phyloP scores from a whole-genome alignment of 2,113 vertebrate species.

The Ptyas mucosa region DNA sequence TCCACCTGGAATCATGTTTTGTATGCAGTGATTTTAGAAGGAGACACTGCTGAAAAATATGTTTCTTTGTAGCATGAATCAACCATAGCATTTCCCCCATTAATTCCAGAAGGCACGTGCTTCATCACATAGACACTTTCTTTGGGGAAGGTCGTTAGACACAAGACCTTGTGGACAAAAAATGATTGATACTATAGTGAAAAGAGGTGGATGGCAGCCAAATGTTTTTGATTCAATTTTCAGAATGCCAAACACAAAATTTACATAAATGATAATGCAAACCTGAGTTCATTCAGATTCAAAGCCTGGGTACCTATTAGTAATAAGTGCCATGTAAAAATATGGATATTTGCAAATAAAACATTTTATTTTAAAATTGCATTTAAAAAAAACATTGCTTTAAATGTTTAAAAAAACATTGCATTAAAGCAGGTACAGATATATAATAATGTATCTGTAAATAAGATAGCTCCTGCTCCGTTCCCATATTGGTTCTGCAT shows the following conservation, averaged over 20 bases:
- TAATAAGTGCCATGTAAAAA: not conserved
- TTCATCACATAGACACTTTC: not conserved
- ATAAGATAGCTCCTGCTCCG: not conserved
- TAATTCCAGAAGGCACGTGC: not conserved
- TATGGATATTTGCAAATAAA: not conserved
- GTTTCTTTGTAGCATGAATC: not conserved
- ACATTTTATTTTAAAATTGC: not conserved
- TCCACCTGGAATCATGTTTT: not conserved
- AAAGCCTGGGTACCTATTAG: not conserved
- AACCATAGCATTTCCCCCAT: not conserved
- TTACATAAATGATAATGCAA: not conserved
- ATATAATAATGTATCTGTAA: not conserved
- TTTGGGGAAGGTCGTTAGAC: not conserved
- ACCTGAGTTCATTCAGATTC: not conserved
- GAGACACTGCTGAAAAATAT: not conserved
- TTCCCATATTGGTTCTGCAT: not conserved
- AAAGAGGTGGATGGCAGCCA: not conserved
- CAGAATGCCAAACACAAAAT: not conserved
- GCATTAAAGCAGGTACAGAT: not conserved
- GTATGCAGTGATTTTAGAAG: not conserved
- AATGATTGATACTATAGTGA: not conserved
- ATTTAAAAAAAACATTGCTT: not conserved
- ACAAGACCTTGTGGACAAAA: not conserved
- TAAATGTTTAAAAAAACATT: not conserved
- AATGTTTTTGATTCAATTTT: not conserved